Evolutionary conservation across 2,113 vertebrate genomes (phyloP).

Genomic region (Lepisosteus osseus): DNA sequence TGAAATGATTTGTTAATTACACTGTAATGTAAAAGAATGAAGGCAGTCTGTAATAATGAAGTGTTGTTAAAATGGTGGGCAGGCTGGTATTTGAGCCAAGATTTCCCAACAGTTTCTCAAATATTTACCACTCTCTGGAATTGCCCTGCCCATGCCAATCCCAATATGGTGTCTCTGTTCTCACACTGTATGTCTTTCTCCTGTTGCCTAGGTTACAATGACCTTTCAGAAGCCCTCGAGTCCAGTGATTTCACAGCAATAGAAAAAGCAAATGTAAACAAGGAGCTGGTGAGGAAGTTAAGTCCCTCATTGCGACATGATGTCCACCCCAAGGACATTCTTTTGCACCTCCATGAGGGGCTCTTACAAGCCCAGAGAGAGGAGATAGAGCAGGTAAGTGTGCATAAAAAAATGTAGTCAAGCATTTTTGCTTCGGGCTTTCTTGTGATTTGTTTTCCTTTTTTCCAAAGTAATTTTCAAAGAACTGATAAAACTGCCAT

Average conservation of each 20-base stretch:
- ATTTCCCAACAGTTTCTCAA: not conserved
- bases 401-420: not conserved
- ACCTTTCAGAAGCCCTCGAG: conserved; percentile 1
- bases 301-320: not conserved
- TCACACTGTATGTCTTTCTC: not conserved
- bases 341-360: not conserved
- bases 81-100: too few relatives aligned
- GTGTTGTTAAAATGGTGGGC: too few relatives aligned
- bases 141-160: not conserved
- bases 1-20: too few relatives aligned
- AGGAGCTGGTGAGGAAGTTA: not conserved
- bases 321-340: not conserved
- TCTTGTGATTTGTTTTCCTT: too few relatives aligned
- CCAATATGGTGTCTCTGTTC: not conserved
- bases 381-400: conserved; percentile 2
- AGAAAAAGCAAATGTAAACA: not conserved
- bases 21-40: too few relatives aligned
- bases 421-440: too few relatives aligned
- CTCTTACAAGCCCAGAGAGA: not conserved
- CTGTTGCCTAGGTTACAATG: not conserved
- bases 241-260: not conserved
- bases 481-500: not conserved
- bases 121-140: not conserved
- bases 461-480: too few relatives aligned
- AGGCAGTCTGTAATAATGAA: too few relatives aligned